phyloP scores from a whole-genome alignment of 2,888 invertebrate genomes.

The Oligia strigilis region DNA sequence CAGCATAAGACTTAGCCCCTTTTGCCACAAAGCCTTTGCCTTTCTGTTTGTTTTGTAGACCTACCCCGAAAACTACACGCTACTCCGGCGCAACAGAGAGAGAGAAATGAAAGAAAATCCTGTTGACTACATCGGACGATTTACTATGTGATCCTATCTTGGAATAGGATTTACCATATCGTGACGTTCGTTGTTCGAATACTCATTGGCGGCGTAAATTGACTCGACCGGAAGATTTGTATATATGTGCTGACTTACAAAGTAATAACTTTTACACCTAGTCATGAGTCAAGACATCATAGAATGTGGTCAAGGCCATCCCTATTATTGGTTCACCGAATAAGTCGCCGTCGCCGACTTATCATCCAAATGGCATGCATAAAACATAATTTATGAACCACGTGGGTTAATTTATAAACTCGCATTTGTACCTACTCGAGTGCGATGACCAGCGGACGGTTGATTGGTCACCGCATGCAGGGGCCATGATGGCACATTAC shows the following conservation, averaged over 20 bases:
- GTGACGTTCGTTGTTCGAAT: background rate
- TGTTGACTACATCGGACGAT: too few relatives aligned
- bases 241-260: background rate
- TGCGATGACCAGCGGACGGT: constrained; percentile 54
- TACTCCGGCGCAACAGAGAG: background rate
- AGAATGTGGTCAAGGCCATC: constrained; percentile 31
- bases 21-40: constrained; percentile 3
- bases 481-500: constrained; percentile 33
- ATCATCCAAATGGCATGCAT: constrained; percentile 34
- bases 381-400: constrained; percentile 36
- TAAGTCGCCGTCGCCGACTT: constrained; percentile 5
- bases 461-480: constrained; percentile 46
- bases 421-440: constrained; percentile 30
- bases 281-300: constrained; percentile 27
- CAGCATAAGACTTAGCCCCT: too few relatives aligned
- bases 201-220: too few relatives aligned
- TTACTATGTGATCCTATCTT: background rate
- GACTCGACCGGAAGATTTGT: background rate
- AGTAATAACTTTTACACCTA: background rate
- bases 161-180: background rate
- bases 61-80: background rate
- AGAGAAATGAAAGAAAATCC: constrained; percentile 5
- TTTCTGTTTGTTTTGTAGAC: constrained; percentile 9
- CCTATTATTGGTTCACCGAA: constrained; percentile 31
- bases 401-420: constrained; percentile 43